phyloP scores from a whole-genome alignment of 2,113 vertebrate species.

The Monarcha castaneiventris region DNA sequence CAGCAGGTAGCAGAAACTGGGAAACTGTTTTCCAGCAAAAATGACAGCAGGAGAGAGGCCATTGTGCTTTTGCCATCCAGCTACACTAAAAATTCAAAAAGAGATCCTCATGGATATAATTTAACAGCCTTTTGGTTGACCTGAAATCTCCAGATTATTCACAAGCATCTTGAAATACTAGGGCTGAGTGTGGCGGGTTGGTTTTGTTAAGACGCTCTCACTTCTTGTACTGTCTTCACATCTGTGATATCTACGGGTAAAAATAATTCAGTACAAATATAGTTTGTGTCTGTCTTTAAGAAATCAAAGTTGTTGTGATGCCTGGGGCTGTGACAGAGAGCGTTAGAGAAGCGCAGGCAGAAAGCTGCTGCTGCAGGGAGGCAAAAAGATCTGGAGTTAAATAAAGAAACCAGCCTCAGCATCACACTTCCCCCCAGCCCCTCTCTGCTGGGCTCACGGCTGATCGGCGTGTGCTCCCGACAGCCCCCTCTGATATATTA shows the following conservation, averaged over 20 bases:
- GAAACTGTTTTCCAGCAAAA: neutral
- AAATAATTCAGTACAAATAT: constrained; percentile 20
- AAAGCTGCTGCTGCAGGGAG: constrained; percentile 3
- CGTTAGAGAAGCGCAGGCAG: neutral
- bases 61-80: neutral
- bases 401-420: neutral
- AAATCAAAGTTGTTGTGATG: constrained; percentile 9
- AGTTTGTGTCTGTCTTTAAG: constrained; percentile 21
- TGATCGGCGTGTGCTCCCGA: accelerated
- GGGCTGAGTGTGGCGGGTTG: neutral
- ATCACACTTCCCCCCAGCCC: neutral
- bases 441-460: accelerated
- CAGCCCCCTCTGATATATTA: neutral
- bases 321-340: neutral
- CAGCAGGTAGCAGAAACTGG: neutral
- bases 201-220: neutral
- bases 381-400: constrained; percentile 13
- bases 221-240: neutral
- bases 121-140: neutral
- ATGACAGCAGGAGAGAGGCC: neutral
- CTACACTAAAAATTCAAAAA: neutral
- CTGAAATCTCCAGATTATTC: neutral
- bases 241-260: neutral
- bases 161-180: neutral
- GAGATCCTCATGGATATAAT: neutral